Evolutionary conservation across 1,140 invertebrate species (phyloP), one percentile per base, ranked within the genome.

Genomic region (Macrosteles quadrilineatus): DNA sequence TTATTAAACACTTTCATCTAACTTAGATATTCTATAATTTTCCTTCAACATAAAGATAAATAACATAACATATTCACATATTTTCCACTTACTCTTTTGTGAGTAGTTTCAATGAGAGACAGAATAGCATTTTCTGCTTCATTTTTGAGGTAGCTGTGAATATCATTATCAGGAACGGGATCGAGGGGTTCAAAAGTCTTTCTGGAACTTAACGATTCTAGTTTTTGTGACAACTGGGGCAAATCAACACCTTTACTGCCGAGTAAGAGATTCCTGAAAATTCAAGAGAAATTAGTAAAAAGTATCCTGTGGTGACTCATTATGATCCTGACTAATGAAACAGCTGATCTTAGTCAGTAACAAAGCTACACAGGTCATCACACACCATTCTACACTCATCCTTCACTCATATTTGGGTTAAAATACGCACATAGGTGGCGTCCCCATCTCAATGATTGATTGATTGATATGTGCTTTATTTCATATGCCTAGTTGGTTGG

Each of bases 61-160:
- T 11, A 43, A 43, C 9, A 43, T 11, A 17, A 11, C 17, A 43
- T 43, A 43, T 43, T 43, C 17, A 43, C 36, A 43, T 17, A 43
- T 43, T 43, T 43, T 43, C 36, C 36, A 9, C 86, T 85, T 85
- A 94, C 92, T 77, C 87, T 87, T 81, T 89, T 89, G 72, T 92
- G 88, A 55, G 94, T 92, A 79, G 95, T 91, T 80, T 97, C 95
- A 76, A 97, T 95, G 9, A 95, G 88, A 25, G 92, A 90, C 2
- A 98, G 81, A 76, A 98, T 91, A 23, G 94, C 93, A 87, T 96
- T 98, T 83, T 97, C 93, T 67, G 93, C 88, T 83, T 98, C 95
- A 87, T 97, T 97, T 80, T 89, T 90, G 2, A 98, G 81, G 80
- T 92, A 98, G 75, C 90, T 93, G 76, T 92, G 85, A 71, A 95